These are phyloP conservation scores for Ptychadena robeensis DNA, from an alignment of 2,797 vertebrate species.

Conservation along the genomic window DNA sequence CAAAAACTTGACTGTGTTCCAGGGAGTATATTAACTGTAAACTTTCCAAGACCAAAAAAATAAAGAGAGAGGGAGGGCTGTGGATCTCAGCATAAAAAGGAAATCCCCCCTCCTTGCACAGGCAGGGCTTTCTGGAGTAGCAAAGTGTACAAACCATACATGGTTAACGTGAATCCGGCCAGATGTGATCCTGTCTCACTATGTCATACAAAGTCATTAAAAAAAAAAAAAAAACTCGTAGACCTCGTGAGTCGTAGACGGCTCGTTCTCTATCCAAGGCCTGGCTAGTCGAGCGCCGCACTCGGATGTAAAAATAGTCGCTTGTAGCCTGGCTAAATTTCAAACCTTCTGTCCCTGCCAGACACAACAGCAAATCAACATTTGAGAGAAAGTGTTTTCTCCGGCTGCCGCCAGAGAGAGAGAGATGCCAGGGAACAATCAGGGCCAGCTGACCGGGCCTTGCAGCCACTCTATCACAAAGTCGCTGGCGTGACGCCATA, in stretches of 20 bases:
- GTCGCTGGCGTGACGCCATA: constrained; percentile 69
- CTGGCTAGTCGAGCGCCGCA: constrained; percentile 78
- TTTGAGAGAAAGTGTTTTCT: constrained; percentile 81
- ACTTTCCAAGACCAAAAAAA: constrained; percentile 75
- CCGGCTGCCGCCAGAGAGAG: constrained; percentile 72
- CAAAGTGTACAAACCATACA: neutral
- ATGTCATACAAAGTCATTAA: constrained; percentile 54
- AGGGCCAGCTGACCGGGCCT: constrained; percentile 64
- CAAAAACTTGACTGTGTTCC: constrained; percentile 85
- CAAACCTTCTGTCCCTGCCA: constrained; percentile 80
- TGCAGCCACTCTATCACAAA: constrained; percentile 68
- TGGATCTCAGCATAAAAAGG: constrained; percentile 64
- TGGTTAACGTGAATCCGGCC: constrained; percentile 62
- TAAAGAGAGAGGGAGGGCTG: constrained; percentile 67
- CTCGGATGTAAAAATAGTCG: constrained; percentile 87
- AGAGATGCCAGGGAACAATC: constrained; percentile 72
- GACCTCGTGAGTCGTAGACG: constrained; percentile 63
- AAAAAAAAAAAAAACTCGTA: constrained; percentile 65
- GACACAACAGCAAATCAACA: constrained; percentile 82
- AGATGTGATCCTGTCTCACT: constrained; percentile 61
- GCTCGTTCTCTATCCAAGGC: constrained; percentile 69
- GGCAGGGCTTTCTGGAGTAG: neutral
- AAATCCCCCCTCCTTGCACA: constrained; percentile 62
- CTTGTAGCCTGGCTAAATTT: constrained; percentile 86
- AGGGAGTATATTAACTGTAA: constrained; percentile 89